A percentile compares a stretch with the other conserved stretches of the same genome.
These are phyloP conservation scores for Phalangium opilio DNA, from an alignment of 2,888 invertebrate species.

Conservation along the genomic window DNA sequence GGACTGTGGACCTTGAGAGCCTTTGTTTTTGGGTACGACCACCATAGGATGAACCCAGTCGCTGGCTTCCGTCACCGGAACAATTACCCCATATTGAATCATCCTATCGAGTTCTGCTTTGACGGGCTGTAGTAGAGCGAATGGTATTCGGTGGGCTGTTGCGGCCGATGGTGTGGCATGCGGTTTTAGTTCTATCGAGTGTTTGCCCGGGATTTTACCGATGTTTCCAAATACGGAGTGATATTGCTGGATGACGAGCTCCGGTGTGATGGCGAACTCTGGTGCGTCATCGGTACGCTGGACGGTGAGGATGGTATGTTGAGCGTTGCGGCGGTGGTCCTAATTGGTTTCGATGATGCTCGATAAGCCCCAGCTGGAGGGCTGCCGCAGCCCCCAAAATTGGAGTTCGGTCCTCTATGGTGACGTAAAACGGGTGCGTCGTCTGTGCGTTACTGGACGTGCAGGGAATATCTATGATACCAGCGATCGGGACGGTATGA, in stretches of 20 bases:
- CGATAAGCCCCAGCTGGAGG: too few relatives aligned
- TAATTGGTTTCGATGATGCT: too few relatives aligned
- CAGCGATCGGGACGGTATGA: too few relatives aligned
- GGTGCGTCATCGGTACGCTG: not conserved
- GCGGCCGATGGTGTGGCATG: not conserved
- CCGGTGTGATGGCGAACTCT: not conserved
- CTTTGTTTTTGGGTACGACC: slow-evolving; percentile 1
- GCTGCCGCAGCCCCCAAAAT: too few relatives aligned
- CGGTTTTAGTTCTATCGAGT: slow-evolving; percentile 1
- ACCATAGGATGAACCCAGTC: slow-evolving; percentile 4
- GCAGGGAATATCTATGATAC: too few relatives aligned
- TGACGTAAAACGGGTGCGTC: too few relatives aligned
- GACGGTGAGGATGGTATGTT: too few relatives aligned
- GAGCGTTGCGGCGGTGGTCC: too few relatives aligned
- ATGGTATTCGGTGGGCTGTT: not conserved
- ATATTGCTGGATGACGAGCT: slow-evolving; percentile 2
- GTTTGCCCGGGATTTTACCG: slow-evolving; percentile 1
- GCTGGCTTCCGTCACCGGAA: not conserved
- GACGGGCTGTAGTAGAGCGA: slow-evolving; percentile 4
- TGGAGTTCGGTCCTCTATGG: too few relatives aligned
- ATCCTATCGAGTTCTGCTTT: slow-evolving; percentile 6
- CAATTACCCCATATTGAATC: slow-evolving; percentile 4
- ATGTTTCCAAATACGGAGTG: slow-evolving; percentile 5
- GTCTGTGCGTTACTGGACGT: too few relatives aligned
- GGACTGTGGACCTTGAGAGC: not conserved